phyloP scores from a whole-genome alignment of 2,888 invertebrate species.

The Zonitis immaculata region DNA sequence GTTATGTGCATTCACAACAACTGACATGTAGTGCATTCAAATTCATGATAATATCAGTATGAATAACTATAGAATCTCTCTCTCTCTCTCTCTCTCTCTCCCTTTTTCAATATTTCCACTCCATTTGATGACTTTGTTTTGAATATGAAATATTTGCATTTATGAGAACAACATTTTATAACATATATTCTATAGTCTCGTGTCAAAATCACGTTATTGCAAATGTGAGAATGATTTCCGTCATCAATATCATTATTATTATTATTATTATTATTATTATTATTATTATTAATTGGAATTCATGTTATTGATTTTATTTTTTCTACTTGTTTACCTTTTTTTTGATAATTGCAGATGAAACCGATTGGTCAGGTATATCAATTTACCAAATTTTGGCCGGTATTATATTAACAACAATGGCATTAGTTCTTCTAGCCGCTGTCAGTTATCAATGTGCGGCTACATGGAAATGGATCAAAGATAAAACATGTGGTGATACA shows the following conservation, averaged over 20 bases:
- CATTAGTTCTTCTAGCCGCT: slow-evolving; percentile 63
- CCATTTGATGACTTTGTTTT: too few species aligned
- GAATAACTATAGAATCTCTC: background rate
- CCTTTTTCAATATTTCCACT: too few species aligned
- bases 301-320: background rate
- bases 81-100: too few species aligned
- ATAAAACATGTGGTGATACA: slow-evolving; percentile 50
- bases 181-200: too few species aligned
- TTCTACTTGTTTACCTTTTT: slow-evolving; percentile 5
- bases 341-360: slow-evolving; percentile 36
- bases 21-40: background rate
- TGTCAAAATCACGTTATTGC: slow-evolving; percentile 1
- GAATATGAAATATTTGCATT: too few species aligned
- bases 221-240: background rate
- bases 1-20: too few species aligned
- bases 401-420: slow-evolving; percentile 52
- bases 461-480: slow-evolving; percentile 67
- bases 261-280: too few species aligned
- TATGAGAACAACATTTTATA: background rate
- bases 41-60: background rate
- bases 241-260: background rate
- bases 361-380: slow-evolving; percentile 46
- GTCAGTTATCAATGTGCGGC: slow-evolving; percentile 70
- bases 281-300: background rate
- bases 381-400: slow-evolving; percentile 56